These are phyloP conservation scores for Paratrypauchen microcephalus DNA, from an alignment of 2,797 vertebrate genomes.

Conservation along the genomic window DNA sequence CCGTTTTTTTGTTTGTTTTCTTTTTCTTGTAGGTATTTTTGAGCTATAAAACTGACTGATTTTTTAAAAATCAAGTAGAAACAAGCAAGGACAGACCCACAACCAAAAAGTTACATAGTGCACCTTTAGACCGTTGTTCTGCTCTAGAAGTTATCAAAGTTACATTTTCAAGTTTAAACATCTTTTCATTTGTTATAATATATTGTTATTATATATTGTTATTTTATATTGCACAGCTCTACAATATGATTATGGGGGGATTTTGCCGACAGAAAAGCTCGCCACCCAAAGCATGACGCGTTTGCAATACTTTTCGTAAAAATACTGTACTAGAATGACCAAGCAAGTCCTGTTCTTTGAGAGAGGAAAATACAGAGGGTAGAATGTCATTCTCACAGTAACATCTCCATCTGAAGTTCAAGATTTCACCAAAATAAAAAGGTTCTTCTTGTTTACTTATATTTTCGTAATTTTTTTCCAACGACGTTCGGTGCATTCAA, in stretches of 20 bases:
- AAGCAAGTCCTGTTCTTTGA: slow-evolving; percentile 28
- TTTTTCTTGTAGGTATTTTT: too few relatives aligned
- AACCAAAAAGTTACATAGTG: too few relatives aligned
- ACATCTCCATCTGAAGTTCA: slow-evolving; percentile 19
- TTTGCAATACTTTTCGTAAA: slow-evolving; percentile 50
- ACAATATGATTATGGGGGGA: not conserved
- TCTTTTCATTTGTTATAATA: not conserved
- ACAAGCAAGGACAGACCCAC: too few relatives aligned
- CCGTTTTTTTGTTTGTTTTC: too few relatives aligned
- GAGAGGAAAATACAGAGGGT: slow-evolving; percentile 37
- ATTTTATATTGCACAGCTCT: not conserved
- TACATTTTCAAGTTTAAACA: not conserved
- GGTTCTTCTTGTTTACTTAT: not conserved
- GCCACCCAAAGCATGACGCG: slow-evolving; percentile 32
- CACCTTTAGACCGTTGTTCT: too few relatives aligned
- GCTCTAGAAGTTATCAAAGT: not conserved
- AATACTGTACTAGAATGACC: slow-evolving; percentile 42
- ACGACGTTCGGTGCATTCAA: not conserved
- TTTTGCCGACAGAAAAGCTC: slow-evolving; percentile 41
- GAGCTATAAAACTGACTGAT: too few relatives aligned
- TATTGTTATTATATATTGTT: not conserved
- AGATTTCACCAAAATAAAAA: not conserved
- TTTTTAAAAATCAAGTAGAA: too few relatives aligned
- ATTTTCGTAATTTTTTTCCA: not conserved
- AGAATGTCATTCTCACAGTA: slow-evolving; percentile 46